Evolutionary conservation across 1,140 invertebrate species (phyloP), one percentile per base, ranked within the genome.

Genomic region (Bombus breviceps): DNA sequence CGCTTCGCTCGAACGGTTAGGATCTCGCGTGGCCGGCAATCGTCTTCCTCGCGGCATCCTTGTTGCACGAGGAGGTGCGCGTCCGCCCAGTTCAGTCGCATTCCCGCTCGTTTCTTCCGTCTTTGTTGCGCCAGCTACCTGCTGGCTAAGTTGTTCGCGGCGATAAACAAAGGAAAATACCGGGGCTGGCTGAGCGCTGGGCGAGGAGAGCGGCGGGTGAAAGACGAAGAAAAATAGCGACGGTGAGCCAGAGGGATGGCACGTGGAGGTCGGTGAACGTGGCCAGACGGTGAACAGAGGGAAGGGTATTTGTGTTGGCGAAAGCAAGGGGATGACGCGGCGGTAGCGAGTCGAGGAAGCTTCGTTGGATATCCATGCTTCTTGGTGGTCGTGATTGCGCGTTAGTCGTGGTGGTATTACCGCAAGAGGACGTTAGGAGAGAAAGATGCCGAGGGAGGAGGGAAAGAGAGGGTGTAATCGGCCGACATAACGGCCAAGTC

Each of bases 81-180:
- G 22, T 41, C 32, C 3, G 66, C n/a, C n/a, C 10, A n/a, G 3
- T 43, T 12, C 80, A 43, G 3, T 53, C 75, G 28, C 53, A 77
- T 77, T 62, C 68, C 85, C 83, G n/a, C 37, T 71, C 72, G 81
- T 53, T 41, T 18, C 69, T 64, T 66, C 66, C 39, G 66, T 72
- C 69, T 57, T 47, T 81, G 74, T 59, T 41, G 13, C 73, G 41
- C 76, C 43, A 82, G 69, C 79, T 80, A 86, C 78, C 59, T 82
- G 88, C 79, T 66, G 64, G 47, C 43, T n/a, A 53, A 43, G 72
- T 64, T 74, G 83, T 82, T 90, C 57, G 72, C 84, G 83, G 69
- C 82, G 82, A 90, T 89, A 89, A 91, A 91, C 87, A 90, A 90
- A 91, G 90, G 85, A 43, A 78, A 86, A 77, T 37, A 76, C 25